phyloP scores from a whole-genome alignment of 2,888 invertebrate genomes.

The Chironomus riparius region DNA sequence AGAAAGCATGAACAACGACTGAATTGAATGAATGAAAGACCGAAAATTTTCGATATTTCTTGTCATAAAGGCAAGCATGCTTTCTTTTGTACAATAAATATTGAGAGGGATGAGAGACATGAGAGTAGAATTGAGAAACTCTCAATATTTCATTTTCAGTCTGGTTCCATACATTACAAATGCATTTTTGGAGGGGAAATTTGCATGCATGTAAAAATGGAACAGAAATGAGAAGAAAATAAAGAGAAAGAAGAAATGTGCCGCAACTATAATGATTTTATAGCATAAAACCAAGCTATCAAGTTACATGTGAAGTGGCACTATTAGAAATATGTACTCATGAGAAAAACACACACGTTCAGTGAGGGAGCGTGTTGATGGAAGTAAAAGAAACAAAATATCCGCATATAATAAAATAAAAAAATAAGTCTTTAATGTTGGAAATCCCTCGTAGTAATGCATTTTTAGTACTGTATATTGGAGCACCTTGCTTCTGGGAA shows the following conservation, averaged over 20 bases:
- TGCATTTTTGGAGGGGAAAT: too few species aligned
- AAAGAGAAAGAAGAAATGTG: background rate
- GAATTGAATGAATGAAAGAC: background rate
- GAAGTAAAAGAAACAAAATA: too few species aligned
- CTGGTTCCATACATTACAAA: background rate
- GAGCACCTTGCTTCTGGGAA: too few species aligned
- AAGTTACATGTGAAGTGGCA: background rate
- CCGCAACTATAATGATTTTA: background rate
- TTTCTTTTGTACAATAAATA: background rate
- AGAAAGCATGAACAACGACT: conserved; percentile 12
- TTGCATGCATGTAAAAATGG: too few species aligned
- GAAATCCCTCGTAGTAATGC: too few species aligned
- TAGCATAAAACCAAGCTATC: background rate
- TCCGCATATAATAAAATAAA: too few species aligned
- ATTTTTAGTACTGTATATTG: too few species aligned
- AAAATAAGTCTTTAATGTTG: too few species aligned
- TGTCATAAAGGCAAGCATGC: conserved; percentile 2
- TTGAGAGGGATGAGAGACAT: background rate
- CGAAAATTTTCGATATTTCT: background rate
- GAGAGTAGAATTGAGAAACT: background rate
- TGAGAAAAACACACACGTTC: background rate
- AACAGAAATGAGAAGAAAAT: too few species aligned
- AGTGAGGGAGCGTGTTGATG: background rate
- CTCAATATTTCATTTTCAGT: background rate
- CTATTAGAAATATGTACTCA: background rate